A percentile compares a stretch with the other conserved stretches of the same genome.
Evolutionary conservation across 1,140 invertebrate genomes (phyloP).

Genomic region (Drosophila serrata): DNA sequence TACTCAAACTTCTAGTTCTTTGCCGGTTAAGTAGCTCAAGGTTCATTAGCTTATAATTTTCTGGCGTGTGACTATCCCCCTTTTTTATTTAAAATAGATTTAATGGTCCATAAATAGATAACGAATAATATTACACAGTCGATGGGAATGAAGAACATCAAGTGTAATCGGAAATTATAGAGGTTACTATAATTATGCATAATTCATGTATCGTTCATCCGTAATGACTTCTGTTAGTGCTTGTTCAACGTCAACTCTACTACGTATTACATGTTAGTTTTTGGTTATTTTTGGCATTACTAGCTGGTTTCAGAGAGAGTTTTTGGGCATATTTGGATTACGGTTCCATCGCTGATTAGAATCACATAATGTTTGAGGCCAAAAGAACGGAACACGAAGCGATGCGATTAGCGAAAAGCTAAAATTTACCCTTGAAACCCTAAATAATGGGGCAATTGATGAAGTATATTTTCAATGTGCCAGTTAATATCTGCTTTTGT

Average conservation of each 20-base stretch:
- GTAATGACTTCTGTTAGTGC: constrained; percentile 22
- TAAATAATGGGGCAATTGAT: constrained; percentile 9
- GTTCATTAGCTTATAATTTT: constrained; percentile 9
- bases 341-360: constrained; percentile 21
- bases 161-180: constrained; percentile 11
- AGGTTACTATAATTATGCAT: constrained; percentile 44
- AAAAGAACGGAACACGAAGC: background rate
- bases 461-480: background rate
- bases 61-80: constrained; percentile 9
- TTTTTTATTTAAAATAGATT: constrained; percentile 2
- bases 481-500: background rate
- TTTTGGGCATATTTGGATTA: background rate
- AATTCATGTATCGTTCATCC: constrained; percentile 44
- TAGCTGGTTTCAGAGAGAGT: background rate
- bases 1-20: background rate
- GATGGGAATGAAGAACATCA: constrained; percentile 5
- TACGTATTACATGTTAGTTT: constrained; percentile 14
- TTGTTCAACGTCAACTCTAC: background rate
- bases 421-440: constrained; percentile 11
- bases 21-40: constrained; percentile 26
- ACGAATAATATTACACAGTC: background rate
- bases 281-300: constrained; percentile 4
- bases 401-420: constrained; percentile 23
- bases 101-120: constrained; percentile 44
- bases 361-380: constrained; percentile 27